These are phyloP conservation scores for Thalassoma bifasciatum DNA, from an alignment of 2,113 vertebrate genomes.

Conservation along the genomic window DNA sequence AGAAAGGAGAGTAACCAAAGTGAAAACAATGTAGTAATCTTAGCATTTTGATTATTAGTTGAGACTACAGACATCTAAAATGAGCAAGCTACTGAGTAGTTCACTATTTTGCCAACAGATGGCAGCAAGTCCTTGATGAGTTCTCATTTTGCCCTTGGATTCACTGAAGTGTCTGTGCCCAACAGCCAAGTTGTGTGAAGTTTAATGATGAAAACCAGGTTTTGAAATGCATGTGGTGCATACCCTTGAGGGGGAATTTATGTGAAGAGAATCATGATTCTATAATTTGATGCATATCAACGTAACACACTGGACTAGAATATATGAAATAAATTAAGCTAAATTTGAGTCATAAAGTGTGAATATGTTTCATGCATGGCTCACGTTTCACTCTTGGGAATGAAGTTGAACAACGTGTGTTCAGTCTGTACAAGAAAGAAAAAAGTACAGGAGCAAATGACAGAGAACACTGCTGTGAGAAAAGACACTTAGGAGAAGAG, in stretches of 20 bases:
- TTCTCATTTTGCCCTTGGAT: not conserved
- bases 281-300: slow-evolving; percentile 52
- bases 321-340: slow-evolving; percentile 58
- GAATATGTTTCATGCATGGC: too few species aligned
- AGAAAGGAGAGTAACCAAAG: too few species aligned
- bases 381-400: slow-evolving; percentile 25
- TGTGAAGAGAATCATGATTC: slow-evolving; percentile 50
- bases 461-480: slow-evolving; percentile 54
- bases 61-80: not conserved
- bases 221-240: slow-evolving; percentile 40
- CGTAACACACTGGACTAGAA: slow-evolving; percentile 54
- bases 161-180: slow-evolving; percentile 8
- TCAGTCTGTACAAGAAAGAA: slow-evolving; percentile 14
- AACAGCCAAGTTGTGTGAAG: slow-evolving; percentile 39
- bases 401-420: slow-evolving; percentile 33
- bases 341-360: slow-evolving; percentile 65
- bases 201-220: slow-evolving; percentile 40
- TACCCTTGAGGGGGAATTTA: slow-evolving; percentile 34
- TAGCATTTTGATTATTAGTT: not conserved
- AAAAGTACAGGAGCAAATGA: slow-evolving; percentile 66
- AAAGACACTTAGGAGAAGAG: slow-evolving; percentile 69
- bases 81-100: not conserved
- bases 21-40: too few species aligned
- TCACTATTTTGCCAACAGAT: slow-evolving; percentile 41
- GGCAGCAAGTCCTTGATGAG: slow-evolving; percentile 42